Evolutionary conservation across 2,797 vertebrate species (phyloP).

Genomic region (Vipera ursinii): DNA sequence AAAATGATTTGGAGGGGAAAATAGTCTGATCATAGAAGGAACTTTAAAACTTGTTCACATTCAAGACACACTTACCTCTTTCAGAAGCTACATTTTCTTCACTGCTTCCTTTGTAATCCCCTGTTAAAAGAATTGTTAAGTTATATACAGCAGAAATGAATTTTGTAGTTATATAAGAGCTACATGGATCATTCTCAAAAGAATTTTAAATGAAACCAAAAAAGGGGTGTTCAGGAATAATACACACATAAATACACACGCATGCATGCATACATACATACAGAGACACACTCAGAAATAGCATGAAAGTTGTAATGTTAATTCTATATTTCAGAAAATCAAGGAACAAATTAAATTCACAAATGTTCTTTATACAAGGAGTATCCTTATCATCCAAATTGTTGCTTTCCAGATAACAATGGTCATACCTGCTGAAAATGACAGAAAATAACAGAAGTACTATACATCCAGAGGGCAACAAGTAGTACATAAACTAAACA

Average conservation of each 20-base stretch:
- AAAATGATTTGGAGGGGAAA: neutral
- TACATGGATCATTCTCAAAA: neutral
- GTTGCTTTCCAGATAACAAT: neutral
- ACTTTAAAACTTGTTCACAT: neutral
- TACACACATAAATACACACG: neutral
- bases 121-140: constrained; percentile 23
- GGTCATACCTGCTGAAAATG: neutral
- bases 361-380: neutral
- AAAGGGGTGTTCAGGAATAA: neutral
- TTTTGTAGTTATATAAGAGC: neutral
- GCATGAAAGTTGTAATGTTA: neutral
- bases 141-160: neutral
- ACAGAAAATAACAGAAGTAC: neutral
- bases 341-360: neutral
- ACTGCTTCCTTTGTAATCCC: constrained; percentile 80
- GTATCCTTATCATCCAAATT: neutral
- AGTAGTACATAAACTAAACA: neutral
- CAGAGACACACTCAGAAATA: neutral
- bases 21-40: neutral
- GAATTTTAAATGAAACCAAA: neutral
- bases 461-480: neutral
- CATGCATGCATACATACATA: neutral
- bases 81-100: constrained; percentile 70
- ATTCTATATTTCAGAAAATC: neutral
- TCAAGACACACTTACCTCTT: constrained; percentile 49